phyloP scores from a whole-genome alignment of 2,113 vertebrate genomes.

The Pelmatolapia mariae region DNA sequence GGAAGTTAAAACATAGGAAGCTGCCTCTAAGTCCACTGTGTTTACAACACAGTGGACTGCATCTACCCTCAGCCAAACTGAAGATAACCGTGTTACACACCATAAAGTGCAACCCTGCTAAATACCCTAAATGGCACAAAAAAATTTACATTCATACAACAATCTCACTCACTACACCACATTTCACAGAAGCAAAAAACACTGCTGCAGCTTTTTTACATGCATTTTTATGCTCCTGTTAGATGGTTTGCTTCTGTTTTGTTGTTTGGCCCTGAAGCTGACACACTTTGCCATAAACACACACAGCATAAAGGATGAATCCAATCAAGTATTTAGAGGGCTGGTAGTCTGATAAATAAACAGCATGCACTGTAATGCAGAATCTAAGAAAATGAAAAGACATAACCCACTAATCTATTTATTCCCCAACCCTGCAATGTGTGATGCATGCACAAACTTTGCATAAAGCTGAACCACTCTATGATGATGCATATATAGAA shows the following conservation, averaged over 20 bases:
- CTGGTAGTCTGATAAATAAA: neutral
- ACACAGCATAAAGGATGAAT: neutral
- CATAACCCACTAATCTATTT: neutral
- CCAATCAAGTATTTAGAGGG: neutral
- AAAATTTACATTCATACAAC: neutral
- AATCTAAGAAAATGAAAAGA: neutral
- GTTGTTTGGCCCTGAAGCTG: neutral
- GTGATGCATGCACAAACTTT: neutral
- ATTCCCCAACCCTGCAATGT: neutral
- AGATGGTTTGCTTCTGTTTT: neutral
- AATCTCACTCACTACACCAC: neutral
- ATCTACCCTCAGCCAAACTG: neutral
- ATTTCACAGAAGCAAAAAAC: neutral
- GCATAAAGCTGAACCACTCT: neutral
- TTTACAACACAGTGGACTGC: neutral
- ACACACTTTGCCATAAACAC: neutral
- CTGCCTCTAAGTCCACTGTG: neutral
- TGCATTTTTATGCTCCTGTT: neutral
- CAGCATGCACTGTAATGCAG: neutral
- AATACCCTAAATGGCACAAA: neutral
- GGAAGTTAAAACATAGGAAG: neutral
- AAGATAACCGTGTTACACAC: neutral
- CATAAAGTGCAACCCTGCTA: neutral
- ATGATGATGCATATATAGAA: neutral
- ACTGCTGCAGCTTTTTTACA: neutral